Percentiles rank a stretch among this genome's conserved stretches.
These are phyloP conservation scores for Pogonomyrmex californicus DNA, from an alignment of 1,140 invertebrate genomes.

Conservation along the genomic window DNA sequence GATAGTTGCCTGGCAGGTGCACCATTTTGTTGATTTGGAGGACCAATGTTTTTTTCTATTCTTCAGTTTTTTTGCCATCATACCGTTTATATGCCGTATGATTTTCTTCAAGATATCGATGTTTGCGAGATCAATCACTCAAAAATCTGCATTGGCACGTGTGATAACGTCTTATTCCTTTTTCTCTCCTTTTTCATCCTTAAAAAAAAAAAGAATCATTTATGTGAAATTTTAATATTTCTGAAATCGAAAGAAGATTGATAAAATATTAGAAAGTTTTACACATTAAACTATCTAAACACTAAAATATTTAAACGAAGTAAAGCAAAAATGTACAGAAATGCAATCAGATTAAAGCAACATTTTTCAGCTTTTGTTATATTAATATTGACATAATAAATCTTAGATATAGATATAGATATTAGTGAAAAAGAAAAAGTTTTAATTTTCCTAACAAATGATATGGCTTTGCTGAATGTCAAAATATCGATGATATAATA, in stretches of 20 bases:
- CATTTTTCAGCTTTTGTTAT: neutral
- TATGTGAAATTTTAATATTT: constrained; percentile 19
- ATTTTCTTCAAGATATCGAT: constrained; percentile 6
- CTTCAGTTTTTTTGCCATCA: neutral
- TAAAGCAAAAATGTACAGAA: neutral
- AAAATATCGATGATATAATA: neutral
- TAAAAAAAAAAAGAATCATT: neutral
- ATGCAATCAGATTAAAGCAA: neutral
- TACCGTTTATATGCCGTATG: neutral
- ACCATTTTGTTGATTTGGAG: constrained; percentile 10
- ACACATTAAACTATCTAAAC: too few relatives aligned
- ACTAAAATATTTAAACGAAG: neutral
- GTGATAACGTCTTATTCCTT: neutral
- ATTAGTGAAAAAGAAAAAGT: neutral
- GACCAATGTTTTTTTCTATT: constrained; percentile 11
- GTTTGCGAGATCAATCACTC: constrained; percentile 36
- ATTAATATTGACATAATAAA: neutral
- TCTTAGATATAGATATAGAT: constrained; percentile 6
- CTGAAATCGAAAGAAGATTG: neutral
- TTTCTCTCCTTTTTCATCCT: neutral
- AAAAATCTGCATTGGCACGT: neutral
- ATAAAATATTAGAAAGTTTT: too few relatives aligned
- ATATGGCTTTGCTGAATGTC: neutral
- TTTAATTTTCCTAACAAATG: neutral
- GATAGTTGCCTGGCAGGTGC: constrained; percentile 54